Percentiles rank a stretch among this genome's conserved stretches.
phyloP scores from a whole-genome alignment of 2,797 vertebrate genomes.

The Morus bassanus region DNA sequence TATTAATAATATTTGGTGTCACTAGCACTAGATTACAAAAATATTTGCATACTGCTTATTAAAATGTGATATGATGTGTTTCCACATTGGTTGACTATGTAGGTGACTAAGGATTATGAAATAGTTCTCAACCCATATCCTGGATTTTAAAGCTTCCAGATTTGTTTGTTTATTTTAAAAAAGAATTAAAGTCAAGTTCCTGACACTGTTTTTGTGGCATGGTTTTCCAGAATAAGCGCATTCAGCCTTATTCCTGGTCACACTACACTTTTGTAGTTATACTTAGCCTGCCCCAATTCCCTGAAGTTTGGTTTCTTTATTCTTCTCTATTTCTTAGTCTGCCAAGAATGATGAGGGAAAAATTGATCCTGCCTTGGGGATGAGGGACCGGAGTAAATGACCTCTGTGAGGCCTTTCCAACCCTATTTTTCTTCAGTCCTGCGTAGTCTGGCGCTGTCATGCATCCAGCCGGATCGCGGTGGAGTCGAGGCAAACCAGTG shows the following conservation, averaged over 20 bases:
- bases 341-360: neutral
- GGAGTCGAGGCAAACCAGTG: neutral
- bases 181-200: neutral
- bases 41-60: constrained; percentile 48
- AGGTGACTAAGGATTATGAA: neutral
- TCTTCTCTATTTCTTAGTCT: neutral
- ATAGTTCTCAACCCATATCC: neutral
- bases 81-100: neutral
- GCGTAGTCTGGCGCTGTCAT: neutral
- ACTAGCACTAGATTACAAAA: constrained; percentile 41
- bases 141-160: constrained; percentile 5
- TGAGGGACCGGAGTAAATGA: neutral
- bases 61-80: neutral
- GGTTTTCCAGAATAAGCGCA: neutral
- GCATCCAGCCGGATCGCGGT: accelerated
- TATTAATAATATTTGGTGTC: constrained; percentile 51
- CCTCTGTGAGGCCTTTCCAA: neutral
- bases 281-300: neutral
- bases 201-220: neutral
- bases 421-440: neutral
- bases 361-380: neutral
- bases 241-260: neutral
- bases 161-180: neutral
- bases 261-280: neutral
- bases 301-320: neutral